These are phyloP conservation scores for Pegea sp. DNA, from an alignment of 23 tunicate species.

Conservation along the genomic window DNA sequence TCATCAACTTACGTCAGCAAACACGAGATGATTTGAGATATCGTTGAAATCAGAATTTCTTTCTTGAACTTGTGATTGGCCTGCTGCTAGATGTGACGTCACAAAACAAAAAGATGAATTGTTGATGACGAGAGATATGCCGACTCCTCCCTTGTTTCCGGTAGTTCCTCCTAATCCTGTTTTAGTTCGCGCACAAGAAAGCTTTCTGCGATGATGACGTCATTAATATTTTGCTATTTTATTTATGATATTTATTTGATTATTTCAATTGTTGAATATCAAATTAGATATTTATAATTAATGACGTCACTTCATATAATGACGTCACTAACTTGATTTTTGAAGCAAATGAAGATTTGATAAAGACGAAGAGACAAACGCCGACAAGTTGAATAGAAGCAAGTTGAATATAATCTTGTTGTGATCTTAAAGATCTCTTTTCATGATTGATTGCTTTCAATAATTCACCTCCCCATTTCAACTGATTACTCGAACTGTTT, in stretches of 20 bases:
- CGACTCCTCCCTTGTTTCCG: slow-evolving; percentile 96
- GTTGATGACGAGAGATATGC: slow-evolving; percentile 26
- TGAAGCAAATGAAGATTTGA: slow-evolving; percentile 10
- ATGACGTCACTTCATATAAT: too few relatives aligned
- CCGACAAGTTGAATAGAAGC: slow-evolving; percentile 95
- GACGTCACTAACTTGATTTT: slow-evolving; percentile 22
- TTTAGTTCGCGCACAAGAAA: slow-evolving; percentile 52
- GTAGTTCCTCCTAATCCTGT: slow-evolving; percentile 96
- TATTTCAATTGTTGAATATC: too few relatives aligned
- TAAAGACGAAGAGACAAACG: slow-evolving; percentile 68
- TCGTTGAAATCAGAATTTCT: slow-evolving; percentile 83
- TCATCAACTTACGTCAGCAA: slow-evolving; percentile 8
- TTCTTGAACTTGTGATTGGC: slow-evolving; percentile 69
- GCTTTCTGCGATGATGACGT: too few relatives aligned
- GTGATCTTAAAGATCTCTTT: too few relatives aligned
- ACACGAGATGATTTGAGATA: slow-evolving; percentile 30
- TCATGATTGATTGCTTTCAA: slow-evolving; percentile 19
- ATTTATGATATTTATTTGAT: too few relatives aligned
- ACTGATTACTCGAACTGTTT: slow-evolving; percentile 44
- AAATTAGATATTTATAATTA: neutral
- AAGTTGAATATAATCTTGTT: slow-evolving; percentile 40
- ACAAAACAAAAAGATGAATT: slow-evolving; percentile 79
- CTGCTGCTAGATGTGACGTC: slow-evolving; percentile 97
- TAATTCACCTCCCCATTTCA: slow-evolving; percentile 52
- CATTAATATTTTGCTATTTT: too few relatives aligned